A percentile compares a stretch with the other conserved stretches of the same genome.
Conservation (phyloP, 1,140 invertebrate genomes). For the Euglossa dilemma region DNA sequence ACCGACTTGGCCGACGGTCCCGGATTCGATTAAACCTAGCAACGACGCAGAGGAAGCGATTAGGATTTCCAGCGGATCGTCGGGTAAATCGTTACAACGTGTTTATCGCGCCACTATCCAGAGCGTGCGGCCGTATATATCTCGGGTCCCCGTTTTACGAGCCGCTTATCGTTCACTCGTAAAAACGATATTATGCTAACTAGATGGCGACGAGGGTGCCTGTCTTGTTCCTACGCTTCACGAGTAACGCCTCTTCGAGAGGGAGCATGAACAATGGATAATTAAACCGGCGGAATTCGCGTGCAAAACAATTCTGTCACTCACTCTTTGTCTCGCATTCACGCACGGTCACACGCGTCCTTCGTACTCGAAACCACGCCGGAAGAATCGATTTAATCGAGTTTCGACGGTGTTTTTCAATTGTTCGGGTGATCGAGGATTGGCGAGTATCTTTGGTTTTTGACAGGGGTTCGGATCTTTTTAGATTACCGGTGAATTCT, state of each 20-base stretch:
- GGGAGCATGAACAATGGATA: constrained; percentile 53
- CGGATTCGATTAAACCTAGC: no score
- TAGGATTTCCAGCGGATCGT: constrained; percentile 2
- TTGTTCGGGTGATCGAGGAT: no score
- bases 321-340: neutral
- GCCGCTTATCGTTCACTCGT: constrained; percentile 46
- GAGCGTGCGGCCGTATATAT: neutral
- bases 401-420: neutral
- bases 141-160: constrained; percentile 14
- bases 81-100: constrained; percentile 46
- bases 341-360: constrained; percentile 11
- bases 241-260: constrained; percentile 17
- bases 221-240: constrained; percentile 51
- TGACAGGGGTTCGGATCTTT: no score
- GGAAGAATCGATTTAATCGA: constrained; percentile 1
- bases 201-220: constrained; percentile 40
- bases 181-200: constrained; percentile 59
- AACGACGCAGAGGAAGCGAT: neutral
- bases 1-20: no score
- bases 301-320: constrained; percentile 1
- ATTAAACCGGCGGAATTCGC: constrained; percentile 59
- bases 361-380: no score
- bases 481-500: no score
- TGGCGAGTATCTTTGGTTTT: no score
- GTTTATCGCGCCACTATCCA: constrained; percentile 46